These are phyloP conservation scores for Xenentodon cancila DNA, from an alignment of 2,797 vertebrate species.

Conservation along the genomic window DNA sequence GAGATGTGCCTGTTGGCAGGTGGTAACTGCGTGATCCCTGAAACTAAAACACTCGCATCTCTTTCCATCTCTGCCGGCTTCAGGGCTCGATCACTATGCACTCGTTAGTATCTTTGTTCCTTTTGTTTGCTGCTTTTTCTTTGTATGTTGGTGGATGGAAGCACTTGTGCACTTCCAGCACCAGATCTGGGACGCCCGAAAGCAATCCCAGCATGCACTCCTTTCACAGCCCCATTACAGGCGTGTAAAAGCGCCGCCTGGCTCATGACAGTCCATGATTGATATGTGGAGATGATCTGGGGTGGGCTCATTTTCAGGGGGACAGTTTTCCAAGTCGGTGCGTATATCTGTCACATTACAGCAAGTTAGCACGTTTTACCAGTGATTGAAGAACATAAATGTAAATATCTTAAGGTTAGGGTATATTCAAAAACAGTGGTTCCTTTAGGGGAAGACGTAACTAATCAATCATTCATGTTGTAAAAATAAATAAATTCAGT, in stretches of 20 bases:
- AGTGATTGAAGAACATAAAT: slow-evolving; percentile 57
- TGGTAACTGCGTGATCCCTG: slow-evolving; percentile 18
- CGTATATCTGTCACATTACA: slow-evolving; percentile 22
- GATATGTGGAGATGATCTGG: slow-evolving; percentile 2
- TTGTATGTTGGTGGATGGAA: slow-evolving; percentile 24
- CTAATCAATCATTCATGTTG: slow-evolving; percentile 45
- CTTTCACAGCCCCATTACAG: slow-evolving; percentile 17
- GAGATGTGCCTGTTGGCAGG: slow-evolving; percentile 65
- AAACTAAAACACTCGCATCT: slow-evolving; percentile 15
- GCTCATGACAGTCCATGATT: neutral
- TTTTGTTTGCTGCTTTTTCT: slow-evolving; percentile 54
- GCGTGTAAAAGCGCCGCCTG: slow-evolving; percentile 3
- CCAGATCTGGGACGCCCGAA: slow-evolving; percentile 5
- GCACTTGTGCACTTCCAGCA: slow-evolving; percentile 34
- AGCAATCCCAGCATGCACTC: slow-evolving; percentile 72
- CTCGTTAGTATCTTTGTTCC: slow-evolving; percentile 51
- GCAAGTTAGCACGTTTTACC: slow-evolving; percentile 58
- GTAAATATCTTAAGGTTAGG: slow-evolving; percentile 73
- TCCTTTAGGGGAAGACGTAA: slow-evolving; percentile 20
- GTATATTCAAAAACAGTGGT: slow-evolving; percentile 35
- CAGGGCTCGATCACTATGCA: slow-evolving; percentile 76
- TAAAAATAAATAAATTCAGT: slow-evolving; percentile 58
- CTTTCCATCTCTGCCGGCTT: slow-evolving; percentile 43
- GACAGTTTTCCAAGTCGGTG: slow-evolving; percentile 12
- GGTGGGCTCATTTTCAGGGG: neutral